Conservation (phyloP, 2,888 invertebrate species). For the Shargacucullia verbasci region DNA sequence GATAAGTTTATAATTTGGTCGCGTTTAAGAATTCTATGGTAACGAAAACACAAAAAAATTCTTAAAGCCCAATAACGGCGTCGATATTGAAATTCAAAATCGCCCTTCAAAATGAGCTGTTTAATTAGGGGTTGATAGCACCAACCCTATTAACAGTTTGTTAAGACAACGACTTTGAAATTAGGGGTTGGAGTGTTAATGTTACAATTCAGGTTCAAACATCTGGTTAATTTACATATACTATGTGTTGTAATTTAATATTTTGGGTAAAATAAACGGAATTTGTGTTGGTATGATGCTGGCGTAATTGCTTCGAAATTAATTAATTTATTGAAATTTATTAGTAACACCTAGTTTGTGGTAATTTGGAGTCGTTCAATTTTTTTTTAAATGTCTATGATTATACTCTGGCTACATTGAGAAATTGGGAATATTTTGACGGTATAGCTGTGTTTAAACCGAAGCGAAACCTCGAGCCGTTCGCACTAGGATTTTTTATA, state of each 20-base stretch:
- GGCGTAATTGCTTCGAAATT: constrained; percentile 21
- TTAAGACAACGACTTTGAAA: constrained; percentile 46
- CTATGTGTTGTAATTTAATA: constrained; percentile 27
- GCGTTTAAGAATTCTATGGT: too few relatives aligned
- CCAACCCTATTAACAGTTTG: constrained; percentile 50
- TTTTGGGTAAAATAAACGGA: constrained; percentile 22
- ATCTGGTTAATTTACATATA: constrained; percentile 49
- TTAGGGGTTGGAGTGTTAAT: constrained; percentile 31
- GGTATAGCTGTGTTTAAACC: too few relatives aligned
- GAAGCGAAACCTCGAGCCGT: too few relatives aligned
- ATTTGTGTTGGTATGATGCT: constrained; percentile 27
- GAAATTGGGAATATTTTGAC: too few relatives aligned
- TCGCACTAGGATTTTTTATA: too few relatives aligned
- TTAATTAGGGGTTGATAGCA: constrained; percentile 20
- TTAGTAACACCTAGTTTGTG: constrained; percentile 36
- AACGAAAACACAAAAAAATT: too few relatives aligned
- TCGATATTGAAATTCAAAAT: constrained; percentile 10
- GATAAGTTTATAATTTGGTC: too few relatives aligned
- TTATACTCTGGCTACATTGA: too few relatives aligned
- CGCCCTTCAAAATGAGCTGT: constrained; percentile 2
- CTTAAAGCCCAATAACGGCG: neutral
- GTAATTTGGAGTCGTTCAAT: constrained; percentile 3
- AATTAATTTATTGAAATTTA: constrained; percentile 35
- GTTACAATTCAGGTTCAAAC: constrained; percentile 32
- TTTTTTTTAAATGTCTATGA: neutral